Evolutionary conservation across 2,797 vertebrate species (phyloP), one percentile per base, ranked within the genome.

Genomic region (Eupleurogrammus muticus): DNA sequence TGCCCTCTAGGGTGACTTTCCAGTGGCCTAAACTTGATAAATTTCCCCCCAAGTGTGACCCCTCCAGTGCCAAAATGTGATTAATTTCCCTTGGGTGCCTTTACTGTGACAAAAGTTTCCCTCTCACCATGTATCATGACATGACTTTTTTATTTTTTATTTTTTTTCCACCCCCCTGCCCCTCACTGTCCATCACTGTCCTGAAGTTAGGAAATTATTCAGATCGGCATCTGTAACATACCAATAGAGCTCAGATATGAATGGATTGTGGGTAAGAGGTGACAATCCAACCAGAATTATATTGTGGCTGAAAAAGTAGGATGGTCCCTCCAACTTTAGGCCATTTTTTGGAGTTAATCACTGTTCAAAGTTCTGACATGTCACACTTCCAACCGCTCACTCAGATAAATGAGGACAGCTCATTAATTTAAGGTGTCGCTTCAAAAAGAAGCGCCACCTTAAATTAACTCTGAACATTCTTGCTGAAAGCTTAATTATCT

Each of bases 401-500:
- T 46, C 53, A 56, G 50, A 34, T 44, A 52, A 56, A 80, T 21
- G 9, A 73, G 55, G 42, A 69, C 58, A 62, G 55, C 24, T 47
- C 55, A 28, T 28, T 28, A 28, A 28, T 28, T 28, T 23, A 42
- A 32, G 51, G 36, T 67, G 36, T 56, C 13, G 65, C 58, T 48
- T 63, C 38, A 28, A 28, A 28, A 28, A 28, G 10, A 52, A 60
- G 38, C 17, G 7, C 48, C 48, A 49, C 55, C 66, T 71, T 54
- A 66, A 87, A 77, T 86, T 70, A 78, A 63, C 69, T 66, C 17
- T 40, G 48, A 74, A 77, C 70, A 63, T 71, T 55, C 19, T 55
- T 64, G 61, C 73, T 73, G 44, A 73, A 72, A 58, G 70, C 73
- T 70, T 75, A 73, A 83, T 87, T 68, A 78, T 75, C 63, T 75